Percentiles rank a stretch among this genome's conserved stretches.
Evolutionary conservation across 2,113 vertebrate genomes (phyloP).

Genomic region (Eptesicus fuscus): DNA sequence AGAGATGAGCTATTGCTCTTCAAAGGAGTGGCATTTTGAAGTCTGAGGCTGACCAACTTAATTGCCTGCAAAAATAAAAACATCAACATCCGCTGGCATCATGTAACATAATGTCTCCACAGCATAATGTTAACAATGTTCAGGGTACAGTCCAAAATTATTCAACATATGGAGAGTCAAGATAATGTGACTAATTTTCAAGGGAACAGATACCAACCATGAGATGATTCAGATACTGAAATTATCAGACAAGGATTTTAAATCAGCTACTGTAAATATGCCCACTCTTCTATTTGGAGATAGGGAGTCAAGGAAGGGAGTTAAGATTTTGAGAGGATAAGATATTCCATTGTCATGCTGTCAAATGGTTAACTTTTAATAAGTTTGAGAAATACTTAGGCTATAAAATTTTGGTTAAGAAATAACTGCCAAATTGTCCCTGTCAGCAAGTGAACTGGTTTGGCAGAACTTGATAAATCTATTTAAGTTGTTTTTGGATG

Average conservation of each 20-base stretch:
- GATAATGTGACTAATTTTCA: constrained; percentile 34
- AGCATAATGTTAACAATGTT: constrained; percentile 3
- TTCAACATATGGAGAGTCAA: not conserved
- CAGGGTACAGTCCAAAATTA: not conserved
- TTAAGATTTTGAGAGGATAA: not conserved
- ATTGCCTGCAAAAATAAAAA: not conserved
- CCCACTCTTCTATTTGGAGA: not conserved
- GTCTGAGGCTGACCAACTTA: not conserved
- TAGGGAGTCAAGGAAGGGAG: not conserved
- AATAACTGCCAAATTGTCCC: not conserved
- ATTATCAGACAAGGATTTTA: not conserved
- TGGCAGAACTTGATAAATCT: constrained; percentile 27
- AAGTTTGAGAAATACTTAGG: constrained; percentile 23
- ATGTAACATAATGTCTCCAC: not conserved
- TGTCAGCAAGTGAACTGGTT: not conserved
- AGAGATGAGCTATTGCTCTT: not conserved
- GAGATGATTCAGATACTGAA: not conserved
- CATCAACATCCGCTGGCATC: not conserved
- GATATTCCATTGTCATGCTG: not conserved
- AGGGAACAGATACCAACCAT: not conserved
- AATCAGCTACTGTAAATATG: not conserved
- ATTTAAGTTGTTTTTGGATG: not conserved
- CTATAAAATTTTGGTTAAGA: not conserved
- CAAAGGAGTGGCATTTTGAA: not conserved
- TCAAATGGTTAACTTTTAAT: constrained; percentile 1